Conservation (phyloP, 2,888 invertebrate species). For the Parapristionchus giblindavisi region DNA sequence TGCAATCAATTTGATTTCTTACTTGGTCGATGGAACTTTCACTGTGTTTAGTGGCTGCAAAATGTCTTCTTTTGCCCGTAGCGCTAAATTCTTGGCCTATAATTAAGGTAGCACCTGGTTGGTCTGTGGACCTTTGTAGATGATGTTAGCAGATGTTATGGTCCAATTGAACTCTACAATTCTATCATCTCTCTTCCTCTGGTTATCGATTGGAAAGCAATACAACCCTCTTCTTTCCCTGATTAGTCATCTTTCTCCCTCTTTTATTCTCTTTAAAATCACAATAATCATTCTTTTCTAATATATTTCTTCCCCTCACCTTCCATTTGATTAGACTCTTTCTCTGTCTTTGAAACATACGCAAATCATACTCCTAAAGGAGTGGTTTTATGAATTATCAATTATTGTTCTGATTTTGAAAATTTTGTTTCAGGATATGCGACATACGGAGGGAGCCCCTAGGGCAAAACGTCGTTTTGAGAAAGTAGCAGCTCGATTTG, state of each 20-base stretch:
- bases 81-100: conserved; percentile 4
- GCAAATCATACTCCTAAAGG: neutral
- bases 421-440: conserved; percentile 3
- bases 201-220: conserved; percentile 12
- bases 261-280: too few relatives aligned
- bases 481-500: neutral
- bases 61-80: neutral
- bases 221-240: neutral
- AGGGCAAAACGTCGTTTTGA: conserved; percentile 33
- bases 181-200: neutral
- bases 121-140: neutral
- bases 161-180: neutral
- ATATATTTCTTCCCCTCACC: neutral
- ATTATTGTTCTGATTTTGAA: neutral
- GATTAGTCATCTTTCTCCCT: conserved; percentile 28
- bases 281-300: neutral
- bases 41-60: conserved; percentile 17
- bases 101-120: neutral
- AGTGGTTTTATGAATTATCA: neutral
- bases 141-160: conserved; percentile 21
- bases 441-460: conserved; percentile 29
- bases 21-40: neutral
- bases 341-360: neutral
- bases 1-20: too few relatives aligned
- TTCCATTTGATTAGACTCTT: neutral